phyloP scores from a whole-genome alignment of 2,797 vertebrate genomes.

The Enteromius argenteus region DNA sequence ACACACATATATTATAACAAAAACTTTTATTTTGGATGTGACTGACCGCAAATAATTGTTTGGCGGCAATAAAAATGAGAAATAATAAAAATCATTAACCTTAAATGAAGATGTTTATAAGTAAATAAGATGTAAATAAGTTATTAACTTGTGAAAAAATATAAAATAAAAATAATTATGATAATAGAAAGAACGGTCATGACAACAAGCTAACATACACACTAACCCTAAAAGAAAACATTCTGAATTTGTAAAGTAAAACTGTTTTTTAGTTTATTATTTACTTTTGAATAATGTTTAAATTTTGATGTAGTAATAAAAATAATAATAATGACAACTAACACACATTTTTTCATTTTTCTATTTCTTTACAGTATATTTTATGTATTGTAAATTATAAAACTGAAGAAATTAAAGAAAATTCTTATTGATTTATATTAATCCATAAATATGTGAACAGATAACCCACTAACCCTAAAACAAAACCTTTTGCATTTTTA shows the following conservation, averaged over 20 bases:
- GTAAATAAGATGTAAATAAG: too few species aligned
- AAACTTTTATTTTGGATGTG: too few species aligned
- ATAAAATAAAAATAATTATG: background rate
- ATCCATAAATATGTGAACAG: background rate
- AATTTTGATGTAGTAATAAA: background rate
- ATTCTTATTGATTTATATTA: too few species aligned
- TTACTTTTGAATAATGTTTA: background rate
- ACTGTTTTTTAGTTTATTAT: too few species aligned
- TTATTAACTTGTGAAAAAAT: too few species aligned
- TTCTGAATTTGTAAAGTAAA: background rate
- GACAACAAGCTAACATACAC: background rate
- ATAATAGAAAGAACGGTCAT: background rate
- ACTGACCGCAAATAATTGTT: too few species aligned
- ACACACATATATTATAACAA: too few species aligned
- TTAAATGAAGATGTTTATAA: too few species aligned
- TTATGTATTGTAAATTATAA: background rate
- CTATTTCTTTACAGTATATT: background rate
- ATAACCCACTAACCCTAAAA: background rate
- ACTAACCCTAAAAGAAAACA: background rate
- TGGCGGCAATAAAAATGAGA: too few species aligned
- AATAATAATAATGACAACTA: background rate
- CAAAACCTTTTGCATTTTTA: background rate
- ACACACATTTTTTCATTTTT: background rate
- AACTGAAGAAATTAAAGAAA: background rate
- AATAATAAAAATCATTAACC: too few species aligned